Evolutionary conservation across 2,113 vertebrate genomes (phyloP).

Genomic region (Andinoacara biseriatus): DNA sequence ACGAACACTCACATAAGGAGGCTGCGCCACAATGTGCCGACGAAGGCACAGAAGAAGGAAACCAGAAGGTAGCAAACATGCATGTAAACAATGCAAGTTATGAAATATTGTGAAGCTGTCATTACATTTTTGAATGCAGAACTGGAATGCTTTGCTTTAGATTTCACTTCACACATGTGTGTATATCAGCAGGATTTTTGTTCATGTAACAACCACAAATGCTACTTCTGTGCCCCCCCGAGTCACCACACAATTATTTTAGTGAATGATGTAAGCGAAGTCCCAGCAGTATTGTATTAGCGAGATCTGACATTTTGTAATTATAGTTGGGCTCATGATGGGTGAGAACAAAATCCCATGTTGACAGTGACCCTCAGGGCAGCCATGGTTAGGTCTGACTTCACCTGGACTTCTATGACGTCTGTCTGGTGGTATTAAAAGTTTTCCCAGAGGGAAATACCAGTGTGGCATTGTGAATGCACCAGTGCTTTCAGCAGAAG

Average conservation of each 20-base stretch:
- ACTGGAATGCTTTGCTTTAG: neutral
- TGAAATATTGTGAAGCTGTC: neutral
- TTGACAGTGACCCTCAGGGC: conserved; percentile 49
- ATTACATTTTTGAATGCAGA: conserved; percentile 1
- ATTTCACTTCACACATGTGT: neutral
- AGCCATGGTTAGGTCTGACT: conserved; percentile 44
- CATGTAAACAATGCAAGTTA: neutral
- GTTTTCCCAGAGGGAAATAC: conserved; percentile 53
- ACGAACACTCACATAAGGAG: neutral
- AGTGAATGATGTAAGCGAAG: conserved; percentile 15
- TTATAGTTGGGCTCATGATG: conserved; percentile 27
- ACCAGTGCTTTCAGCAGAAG: conserved; percentile 4
- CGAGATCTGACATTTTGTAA: conserved; percentile 28
- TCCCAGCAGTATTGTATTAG: conserved; percentile 20
- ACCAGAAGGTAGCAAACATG: neutral
- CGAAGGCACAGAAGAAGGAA: neutral
- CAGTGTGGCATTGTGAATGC: conserved; percentile 10
- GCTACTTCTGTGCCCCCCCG: neutral
- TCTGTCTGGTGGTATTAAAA: conserved; percentile 27
- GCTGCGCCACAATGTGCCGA: neutral
- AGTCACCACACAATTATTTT: neutral
- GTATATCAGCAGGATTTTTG: neutral
- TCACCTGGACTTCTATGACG: conserved; percentile 35
- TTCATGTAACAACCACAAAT: neutral
- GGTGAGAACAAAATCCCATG: conserved; percentile 25